Evolutionary conservation across 2,113 vertebrate genomes (phyloP), one percentile per base, ranked within the genome.

Genomic region (Carollia perspicillata): DNA sequence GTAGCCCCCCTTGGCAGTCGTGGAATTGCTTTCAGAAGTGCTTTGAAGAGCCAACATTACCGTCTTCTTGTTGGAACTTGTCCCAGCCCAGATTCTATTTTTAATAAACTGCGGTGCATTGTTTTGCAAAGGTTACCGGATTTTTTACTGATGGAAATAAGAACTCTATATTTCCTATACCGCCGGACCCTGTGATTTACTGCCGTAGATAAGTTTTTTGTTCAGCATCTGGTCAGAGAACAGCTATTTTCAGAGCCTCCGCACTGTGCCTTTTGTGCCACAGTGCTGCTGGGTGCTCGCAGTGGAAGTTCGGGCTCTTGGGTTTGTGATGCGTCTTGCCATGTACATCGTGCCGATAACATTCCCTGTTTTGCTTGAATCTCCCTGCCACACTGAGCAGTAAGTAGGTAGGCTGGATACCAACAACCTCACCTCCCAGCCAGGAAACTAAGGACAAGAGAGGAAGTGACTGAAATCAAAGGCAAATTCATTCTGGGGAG

Each of bases 61-160:
- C 44, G 75, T 49, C 94, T 90, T 84, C 85, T 87, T 92, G 92
- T 83, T 97, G 96, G 97, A 96, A 90, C 89, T 93, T 53, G 89
- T 94, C 95, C 95, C 97, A 96, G 94, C 79, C 72, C 75, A 74
- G 90, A 95, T 93, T 96, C 94, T 97, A 97, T 97, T 97, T 97
- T 96, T 97, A 96, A 95, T 97, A 88, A 96, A 92, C 83, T 90
- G 58, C 18, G 26, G 85, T 33, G 42, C 65, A 89, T 96, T 97
- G 95, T 97, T 96, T 97, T 77, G 72, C 84, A 91, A 85, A 95
- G 96, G 89, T 91, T 87, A 80, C 88, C 37, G 28, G 16, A 4
- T 85, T 89, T 55, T 88, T 68, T 72, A 91, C 53, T 16, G 79
- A 79, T 85, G 58, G 74, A 84, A 96, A 72, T 75, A 72, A 85